Evolutionary conservation across 2,888 invertebrate genomes (phyloP).

Genomic region (Polyommatus iphigenia): DNA sequence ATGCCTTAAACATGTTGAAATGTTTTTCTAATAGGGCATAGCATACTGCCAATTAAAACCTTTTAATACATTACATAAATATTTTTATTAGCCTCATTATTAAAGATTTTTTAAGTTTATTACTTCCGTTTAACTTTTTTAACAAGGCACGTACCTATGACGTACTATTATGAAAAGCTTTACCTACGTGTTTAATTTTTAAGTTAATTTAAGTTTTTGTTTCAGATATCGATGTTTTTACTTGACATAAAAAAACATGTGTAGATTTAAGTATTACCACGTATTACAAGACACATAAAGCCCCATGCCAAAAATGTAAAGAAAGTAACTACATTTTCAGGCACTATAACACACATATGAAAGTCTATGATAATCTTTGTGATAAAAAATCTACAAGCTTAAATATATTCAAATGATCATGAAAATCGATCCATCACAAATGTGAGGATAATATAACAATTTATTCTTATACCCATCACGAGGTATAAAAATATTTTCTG

Average conservation of each 20-base stretch:
- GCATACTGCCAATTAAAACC: not conserved
- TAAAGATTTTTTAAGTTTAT: not conserved
- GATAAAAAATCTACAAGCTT: not conserved
- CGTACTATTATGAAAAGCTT: not conserved
- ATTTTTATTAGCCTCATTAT: constrained; percentile 8
- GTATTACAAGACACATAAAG: no score
- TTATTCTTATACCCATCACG: not conserved
- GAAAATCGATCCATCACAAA: not conserved
- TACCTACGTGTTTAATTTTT: no score
- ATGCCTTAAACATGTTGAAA: not conserved
- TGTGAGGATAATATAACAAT: not conserved
- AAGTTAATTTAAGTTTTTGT: no score
- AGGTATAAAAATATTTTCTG: constrained; percentile 15
- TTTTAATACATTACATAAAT: constrained; percentile 16
- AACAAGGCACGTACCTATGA: not conserved
- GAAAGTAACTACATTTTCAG: no score
- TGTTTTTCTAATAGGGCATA: not conserved
- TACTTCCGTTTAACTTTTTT: not conserved
- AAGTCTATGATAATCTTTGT: not conserved
- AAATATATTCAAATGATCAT: not conserved
- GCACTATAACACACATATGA: no score
- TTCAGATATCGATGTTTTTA: no score
- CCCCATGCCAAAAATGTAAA: no score
- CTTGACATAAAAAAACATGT: no score
- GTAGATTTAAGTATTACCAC: no score